Evolutionary conservation across 2,113 vertebrate species (phyloP).

Genomic region (Tachysurus fulvidraco): DNA sequence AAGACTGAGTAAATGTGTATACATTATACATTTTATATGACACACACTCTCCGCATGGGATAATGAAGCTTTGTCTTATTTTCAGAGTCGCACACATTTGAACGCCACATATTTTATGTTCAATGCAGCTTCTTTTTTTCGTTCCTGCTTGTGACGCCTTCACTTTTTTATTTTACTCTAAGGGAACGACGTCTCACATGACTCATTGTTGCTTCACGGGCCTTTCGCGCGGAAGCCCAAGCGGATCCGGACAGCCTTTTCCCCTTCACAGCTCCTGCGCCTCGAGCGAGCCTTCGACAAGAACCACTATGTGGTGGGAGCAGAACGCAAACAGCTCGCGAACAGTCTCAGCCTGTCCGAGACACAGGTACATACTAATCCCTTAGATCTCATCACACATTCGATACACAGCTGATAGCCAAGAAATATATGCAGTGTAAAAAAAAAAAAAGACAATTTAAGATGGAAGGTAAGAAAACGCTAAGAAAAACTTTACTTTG

Average conservation of each 20-base stretch:
- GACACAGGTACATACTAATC: conserved; percentile 81
- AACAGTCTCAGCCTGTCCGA: conserved; percentile 92
- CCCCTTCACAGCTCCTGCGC: conserved; percentile 91
- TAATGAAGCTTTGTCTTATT: background rate
- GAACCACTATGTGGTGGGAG: conserved; percentile 97
- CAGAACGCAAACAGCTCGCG: conserved; percentile 93
- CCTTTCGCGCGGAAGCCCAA: conserved; percentile 95
- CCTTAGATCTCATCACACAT: background rate
- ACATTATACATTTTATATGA: background rate
- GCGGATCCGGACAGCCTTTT: conserved; percentile 96
- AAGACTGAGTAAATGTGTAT: too few relatives aligned
- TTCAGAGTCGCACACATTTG: background rate
- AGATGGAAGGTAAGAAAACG: background rate
- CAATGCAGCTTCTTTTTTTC: background rate
- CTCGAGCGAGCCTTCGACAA: conserved; percentile 96
- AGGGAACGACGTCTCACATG: conserved; percentile 91
- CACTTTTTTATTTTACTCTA: conserved; percentile 13
- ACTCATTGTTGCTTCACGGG: conserved; percentile 91
- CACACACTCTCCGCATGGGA: background rate
- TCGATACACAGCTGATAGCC: too few relatives aligned
- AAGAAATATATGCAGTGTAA: background rate
- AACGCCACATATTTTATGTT: background rate
- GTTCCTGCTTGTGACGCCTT: background rate
- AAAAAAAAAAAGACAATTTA: background rate
- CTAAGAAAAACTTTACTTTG: background rate